Conservation (phyloP, 2,797 vertebrate species). For the Holocentrus rufus region DNA sequence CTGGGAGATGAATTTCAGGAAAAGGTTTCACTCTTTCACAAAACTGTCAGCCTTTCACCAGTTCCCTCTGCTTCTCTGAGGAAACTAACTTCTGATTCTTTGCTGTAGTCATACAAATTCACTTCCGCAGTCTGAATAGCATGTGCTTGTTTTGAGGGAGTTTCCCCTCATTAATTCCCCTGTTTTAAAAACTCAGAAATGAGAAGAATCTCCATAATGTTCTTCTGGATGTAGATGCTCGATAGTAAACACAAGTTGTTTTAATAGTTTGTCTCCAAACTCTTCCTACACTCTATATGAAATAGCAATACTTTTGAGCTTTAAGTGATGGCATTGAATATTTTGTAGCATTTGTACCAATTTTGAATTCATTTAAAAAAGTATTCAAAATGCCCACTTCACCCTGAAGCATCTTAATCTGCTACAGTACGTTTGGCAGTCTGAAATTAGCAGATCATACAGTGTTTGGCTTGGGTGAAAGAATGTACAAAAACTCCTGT, state of each 20-base stretch:
- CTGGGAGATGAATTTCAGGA: constrained; percentile 90
- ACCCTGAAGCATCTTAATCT: too few species aligned
- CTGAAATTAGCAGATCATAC: too few species aligned
- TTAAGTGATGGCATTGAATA: too few species aligned
- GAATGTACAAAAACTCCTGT: too few species aligned
- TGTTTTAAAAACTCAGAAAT: background rate
- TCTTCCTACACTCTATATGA: background rate
- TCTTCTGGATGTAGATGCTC: background rate
- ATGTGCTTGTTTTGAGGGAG: too few species aligned
- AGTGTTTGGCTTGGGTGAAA: too few species aligned
- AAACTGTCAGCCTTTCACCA: background rate
- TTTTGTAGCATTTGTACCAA: too few species aligned
- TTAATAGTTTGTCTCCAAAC: too few species aligned
- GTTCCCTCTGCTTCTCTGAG: constrained; percentile 1
- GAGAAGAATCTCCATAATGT: background rate
- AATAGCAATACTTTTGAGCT: background rate
- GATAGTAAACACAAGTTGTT: too few species aligned
- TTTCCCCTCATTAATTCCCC: background rate
- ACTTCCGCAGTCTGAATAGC: background rate
- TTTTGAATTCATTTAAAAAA: too few species aligned
- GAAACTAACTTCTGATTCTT: constrained; percentile 13
- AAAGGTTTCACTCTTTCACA: constrained; percentile 80
- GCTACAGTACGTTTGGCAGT: too few species aligned
- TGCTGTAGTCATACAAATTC: background rate
- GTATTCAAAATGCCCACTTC: too few species aligned